Percentiles rank a stretch among this genome's conserved stretches.
These are phyloP conservation scores for Leucoma salicis DNA, from an alignment of 2,888 invertebrate species.

Conservation along the genomic window DNA sequence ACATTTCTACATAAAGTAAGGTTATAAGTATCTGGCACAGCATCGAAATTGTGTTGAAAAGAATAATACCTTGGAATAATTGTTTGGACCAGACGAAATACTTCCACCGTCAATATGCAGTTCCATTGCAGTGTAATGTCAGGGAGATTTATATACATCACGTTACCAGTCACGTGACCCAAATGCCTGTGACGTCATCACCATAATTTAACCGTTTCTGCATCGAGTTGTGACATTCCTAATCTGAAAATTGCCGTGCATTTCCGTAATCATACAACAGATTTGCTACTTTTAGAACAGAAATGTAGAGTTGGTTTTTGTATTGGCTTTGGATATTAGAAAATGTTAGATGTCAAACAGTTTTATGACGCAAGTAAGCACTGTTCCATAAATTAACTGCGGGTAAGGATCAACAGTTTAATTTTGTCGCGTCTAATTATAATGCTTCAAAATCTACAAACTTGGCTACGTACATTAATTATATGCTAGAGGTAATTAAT, in stretches of 20 bases:
- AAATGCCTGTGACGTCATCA: constrained; percentile 25
- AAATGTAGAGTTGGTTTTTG: neutral
- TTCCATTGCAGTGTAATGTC: constrained; percentile 10
- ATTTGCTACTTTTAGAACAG: neutral
- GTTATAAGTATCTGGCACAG: too few species aligned
- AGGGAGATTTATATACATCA: constrained; percentile 29
- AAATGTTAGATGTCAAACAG: constrained; percentile 17
- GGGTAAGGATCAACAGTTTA: neutral
- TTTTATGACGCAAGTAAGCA: constrained; percentile 11
- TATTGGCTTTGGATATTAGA: neutral
- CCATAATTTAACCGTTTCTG: constrained; percentile 15
- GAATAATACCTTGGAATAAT: too few species aligned
- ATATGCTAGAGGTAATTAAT: too few species aligned
- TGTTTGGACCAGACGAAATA: too few species aligned
- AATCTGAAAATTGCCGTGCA: constrained; percentile 5
- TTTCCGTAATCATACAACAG: neutral
- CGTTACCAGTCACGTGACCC: constrained; percentile 20
- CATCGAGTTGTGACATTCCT: constrained; percentile 22
- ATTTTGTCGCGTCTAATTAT: too few species aligned
- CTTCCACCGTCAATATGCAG: neutral
- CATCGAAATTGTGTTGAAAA: too few species aligned
- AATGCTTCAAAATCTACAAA: neutral
- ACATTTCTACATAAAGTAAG: too few species aligned
- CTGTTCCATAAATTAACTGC: constrained; percentile 10
- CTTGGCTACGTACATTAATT: too few species aligned